A percentile compares a stretch with the other conserved stretches of the same genome.
phyloP scores from a whole-genome alignment of 2,888 invertebrate genomes.

The Gari tellinella region DNA sequence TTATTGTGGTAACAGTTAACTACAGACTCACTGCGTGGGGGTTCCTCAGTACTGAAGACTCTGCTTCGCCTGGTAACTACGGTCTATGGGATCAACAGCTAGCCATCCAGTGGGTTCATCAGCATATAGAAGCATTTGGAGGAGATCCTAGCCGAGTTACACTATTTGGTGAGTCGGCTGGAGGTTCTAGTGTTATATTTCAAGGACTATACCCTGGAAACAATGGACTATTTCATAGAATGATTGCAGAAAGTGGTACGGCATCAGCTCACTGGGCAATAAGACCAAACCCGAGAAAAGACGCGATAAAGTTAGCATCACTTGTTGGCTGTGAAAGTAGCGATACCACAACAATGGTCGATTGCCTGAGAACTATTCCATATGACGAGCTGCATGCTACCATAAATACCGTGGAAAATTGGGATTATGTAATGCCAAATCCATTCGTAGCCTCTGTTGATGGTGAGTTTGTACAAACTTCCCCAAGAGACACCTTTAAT shows the following conservation, averaged over 20 bases:
- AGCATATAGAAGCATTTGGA: slow-evolving; percentile 59
- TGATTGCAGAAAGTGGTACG: slow-evolving; percentile 66
- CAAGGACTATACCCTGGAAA: slow-evolving; percentile 52
- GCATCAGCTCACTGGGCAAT: no score
- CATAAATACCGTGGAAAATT: no score
- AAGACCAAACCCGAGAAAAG: no score
- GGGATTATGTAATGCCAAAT: no score
- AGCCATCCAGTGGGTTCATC: slow-evolving; percentile 65
- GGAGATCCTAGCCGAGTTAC: slow-evolving; percentile 57
- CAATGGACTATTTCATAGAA: slow-evolving; percentile 61
- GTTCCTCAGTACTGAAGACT: slow-evolving; percentile 58
- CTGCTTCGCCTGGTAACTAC: slow-evolving; percentile 59
- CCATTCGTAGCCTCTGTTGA: no score
- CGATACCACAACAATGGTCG: no score
- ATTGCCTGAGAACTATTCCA: no score
- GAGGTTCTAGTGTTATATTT: slow-evolving; percentile 55
- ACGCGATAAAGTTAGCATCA: no score
- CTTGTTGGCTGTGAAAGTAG: no score
- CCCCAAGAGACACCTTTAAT: no score
- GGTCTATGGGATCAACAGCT: slow-evolving; percentile 66
- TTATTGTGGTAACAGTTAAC: slow-evolving; percentile 59
- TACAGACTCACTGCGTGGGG: slow-evolving; percentile 58
- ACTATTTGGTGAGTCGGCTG: slow-evolving; percentile 68
- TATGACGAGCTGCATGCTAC: no score
- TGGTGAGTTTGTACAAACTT: no score